Evolutionary conservation across 2,888 invertebrate genomes (phyloP), one percentile per base, ranked within the genome.

Genomic region (Reticulitermes lucifugus): DNA sequence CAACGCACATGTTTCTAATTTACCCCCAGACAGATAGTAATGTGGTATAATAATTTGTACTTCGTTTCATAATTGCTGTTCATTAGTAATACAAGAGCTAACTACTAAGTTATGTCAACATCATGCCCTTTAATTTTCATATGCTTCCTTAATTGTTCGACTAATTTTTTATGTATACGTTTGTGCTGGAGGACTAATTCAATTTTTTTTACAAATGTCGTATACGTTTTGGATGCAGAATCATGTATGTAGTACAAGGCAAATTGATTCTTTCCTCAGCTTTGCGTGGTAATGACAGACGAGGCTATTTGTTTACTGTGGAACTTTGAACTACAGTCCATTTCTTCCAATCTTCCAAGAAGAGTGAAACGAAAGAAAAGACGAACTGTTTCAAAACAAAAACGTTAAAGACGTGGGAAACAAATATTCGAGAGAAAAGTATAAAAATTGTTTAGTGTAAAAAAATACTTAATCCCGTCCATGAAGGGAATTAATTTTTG

Each of bases 381-480:
- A 14, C 41, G 73, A 73, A 41, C 41, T 70, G n/a, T 25, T 70
- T 12, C 14, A 25, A 10, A 70, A 55, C 2, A 18, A 55, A 18
- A 18, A 55, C 2, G 55, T 65, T 65, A 25, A 60, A 51, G 51
- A 51, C 1, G 4, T 55, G 4, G 25, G 25, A n/a, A 41, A 29
- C 35, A 73, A 35, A 41, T 6, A 73, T 35, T 73, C 35, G 21
- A 21, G 18, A 73, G 71, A 73, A 35, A 6, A 29, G 14, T 73
- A 41, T 29, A 73, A 35, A 41, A 46, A 77, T 10, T 9, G 22
- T 35, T 46, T 51, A 77, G 77, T 77, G 43, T 46, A 46, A 46
- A 35, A 35, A 35, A n/a, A 77, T n/a, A 77, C 46, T 77, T 77
- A 77, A 77, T 77, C 81, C 81, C 81, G 81, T 81, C 81, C 81